Evolutionary conservation across 2,888 invertebrate species (phyloP).

Genomic region (Fragum fragum): DNA sequence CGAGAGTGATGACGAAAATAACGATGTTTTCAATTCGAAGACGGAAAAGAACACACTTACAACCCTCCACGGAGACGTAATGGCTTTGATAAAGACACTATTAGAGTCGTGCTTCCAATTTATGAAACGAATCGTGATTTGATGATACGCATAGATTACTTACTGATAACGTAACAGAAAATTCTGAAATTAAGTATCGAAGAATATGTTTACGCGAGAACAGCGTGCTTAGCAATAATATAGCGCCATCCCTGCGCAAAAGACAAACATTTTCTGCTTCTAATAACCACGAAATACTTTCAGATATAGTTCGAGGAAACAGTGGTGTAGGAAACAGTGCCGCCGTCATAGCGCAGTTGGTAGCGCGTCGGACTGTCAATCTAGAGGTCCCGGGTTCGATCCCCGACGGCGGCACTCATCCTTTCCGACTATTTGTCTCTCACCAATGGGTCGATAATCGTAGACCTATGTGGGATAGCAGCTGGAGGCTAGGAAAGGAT

Average conservation of each 20-base stretch:
- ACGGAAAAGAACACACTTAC: background rate
- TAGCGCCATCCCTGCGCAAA: background rate
- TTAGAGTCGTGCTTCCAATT: background rate
- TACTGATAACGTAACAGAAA: background rate
- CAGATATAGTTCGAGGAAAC: background rate
- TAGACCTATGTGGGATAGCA: too few relatives aligned
- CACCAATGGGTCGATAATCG: too few relatives aligned
- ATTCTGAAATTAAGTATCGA: too few relatives aligned
- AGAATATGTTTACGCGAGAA: too few relatives aligned
- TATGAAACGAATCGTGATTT: background rate
- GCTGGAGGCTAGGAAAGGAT: too few relatives aligned
- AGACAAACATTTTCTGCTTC: background rate
- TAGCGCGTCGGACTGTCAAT: too few relatives aligned
- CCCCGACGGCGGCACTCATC: too few relatives aligned
- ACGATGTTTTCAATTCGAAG: background rate
- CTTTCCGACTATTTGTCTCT: too few relatives aligned
- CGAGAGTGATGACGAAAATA: slow-evolving; percentile 23
- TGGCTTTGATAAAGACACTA: background rate
- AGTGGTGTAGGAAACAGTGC: background rate
- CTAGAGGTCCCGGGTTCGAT: too few relatives aligned
- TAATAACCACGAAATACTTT: background rate
- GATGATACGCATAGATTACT: background rate
- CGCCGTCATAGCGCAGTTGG: too few relatives aligned
- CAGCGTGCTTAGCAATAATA: background rate
- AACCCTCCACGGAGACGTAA: background rate